Conservation (phyloP, 2,113 vertebrate species). For the Onychorhynchus coronatus region DNA sequence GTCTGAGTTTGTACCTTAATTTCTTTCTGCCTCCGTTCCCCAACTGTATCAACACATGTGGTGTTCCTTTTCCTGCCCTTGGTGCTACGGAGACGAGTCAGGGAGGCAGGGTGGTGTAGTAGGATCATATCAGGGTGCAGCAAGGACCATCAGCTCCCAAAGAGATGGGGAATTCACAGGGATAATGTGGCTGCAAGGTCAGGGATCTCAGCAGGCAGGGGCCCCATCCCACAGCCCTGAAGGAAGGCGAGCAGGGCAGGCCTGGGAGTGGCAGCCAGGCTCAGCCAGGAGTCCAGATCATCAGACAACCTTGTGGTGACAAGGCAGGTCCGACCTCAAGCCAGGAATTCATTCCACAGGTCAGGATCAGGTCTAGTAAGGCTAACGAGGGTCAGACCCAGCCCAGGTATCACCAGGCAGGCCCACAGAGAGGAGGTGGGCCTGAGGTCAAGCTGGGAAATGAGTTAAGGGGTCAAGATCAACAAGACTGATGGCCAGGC, state of each 20-base stretch:
- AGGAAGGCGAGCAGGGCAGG: neutral
- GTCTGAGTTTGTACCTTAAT: neutral
- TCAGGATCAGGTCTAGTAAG: neutral
- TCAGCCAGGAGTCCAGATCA: neutral
- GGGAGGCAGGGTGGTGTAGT: neutral
- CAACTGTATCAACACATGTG: rapidly evolving
- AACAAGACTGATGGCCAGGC: neutral
- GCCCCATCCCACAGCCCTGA: neutral
- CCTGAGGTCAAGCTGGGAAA: neutral
- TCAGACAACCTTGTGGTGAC: neutral
- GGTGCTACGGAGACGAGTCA: neutral
- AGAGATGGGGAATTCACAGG: neutral
- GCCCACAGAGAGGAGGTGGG: neutral
- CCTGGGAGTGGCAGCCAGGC: neutral
- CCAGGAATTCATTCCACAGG: neutral
- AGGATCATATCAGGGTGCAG: neutral
- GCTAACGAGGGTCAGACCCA: neutral
- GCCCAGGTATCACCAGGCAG: neutral
- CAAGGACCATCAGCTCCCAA: neutral
- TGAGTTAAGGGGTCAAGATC: neutral
- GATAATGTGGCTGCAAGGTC: neutral
- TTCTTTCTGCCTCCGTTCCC: neutral
- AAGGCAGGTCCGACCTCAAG: neutral
- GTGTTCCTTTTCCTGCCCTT: neutral
- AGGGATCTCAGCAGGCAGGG: neutral